Conservation (phyloP, 2,888 invertebrate species). For the Cataglyphis altisquamis region DNA sequence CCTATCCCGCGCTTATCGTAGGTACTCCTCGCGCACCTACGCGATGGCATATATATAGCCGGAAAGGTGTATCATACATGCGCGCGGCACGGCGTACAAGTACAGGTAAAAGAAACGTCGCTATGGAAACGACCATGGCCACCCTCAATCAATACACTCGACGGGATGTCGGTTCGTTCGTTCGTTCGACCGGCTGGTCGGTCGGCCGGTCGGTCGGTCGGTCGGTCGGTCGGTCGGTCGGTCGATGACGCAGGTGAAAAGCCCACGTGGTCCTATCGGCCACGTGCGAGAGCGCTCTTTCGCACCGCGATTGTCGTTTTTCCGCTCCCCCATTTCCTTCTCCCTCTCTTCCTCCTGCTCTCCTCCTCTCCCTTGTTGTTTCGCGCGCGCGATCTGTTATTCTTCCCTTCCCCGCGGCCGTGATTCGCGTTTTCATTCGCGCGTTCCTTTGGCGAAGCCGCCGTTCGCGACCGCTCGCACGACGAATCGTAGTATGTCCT, state of each 20-base stretch:
- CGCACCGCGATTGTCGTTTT: slow-evolving; percentile 22
- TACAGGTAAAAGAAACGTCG: slow-evolving; percentile 85
- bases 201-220: slow-evolving; percentile 45
- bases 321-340: neutral
- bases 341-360: too few species aligned
- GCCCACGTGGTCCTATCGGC: slow-evolving; percentile 86
- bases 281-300: slow-evolving; percentile 80
- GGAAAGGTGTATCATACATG: slow-evolving; percentile 61
- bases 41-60: slow-evolving; percentile 39
- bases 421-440: slow-evolving; percentile 21
- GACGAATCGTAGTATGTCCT: neutral
- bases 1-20: slow-evolving; percentile 9
- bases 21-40: slow-evolving; percentile 59
- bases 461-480: neutral
- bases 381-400: neutral
- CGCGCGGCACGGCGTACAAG: slow-evolving; percentile 62
- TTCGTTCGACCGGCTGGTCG: slow-evolving; percentile 50
- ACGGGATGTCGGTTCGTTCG: slow-evolving; percentile 78
- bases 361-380: neutral
- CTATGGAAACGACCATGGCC: slow-evolving; percentile 86
- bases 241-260: slow-evolving; percentile 81
- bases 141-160: slow-evolving; percentile 86
- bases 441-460: neutral
- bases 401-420: neutral
- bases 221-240: slow-evolving; percentile 66